A percentile compares a stretch with the other conserved stretches of the same genome.
phyloP scores from a whole-genome alignment of 2,113 vertebrate genomes.

The Setophaga petechia region DNA sequence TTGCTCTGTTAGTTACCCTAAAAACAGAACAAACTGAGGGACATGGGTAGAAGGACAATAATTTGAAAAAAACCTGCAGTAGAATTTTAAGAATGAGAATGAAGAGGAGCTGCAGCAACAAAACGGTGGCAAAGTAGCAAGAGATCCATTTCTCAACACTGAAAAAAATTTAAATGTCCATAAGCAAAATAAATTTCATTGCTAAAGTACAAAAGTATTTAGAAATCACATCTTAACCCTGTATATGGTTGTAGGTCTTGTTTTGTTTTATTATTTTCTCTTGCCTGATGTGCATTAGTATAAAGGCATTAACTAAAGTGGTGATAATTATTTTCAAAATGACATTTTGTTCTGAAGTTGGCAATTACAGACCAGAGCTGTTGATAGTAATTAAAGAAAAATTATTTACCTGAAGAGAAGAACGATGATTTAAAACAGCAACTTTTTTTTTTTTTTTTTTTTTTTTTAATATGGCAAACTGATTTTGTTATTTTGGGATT shows the following conservation, averaged over 20 bases:
- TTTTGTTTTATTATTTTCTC: neutral
- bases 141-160: neutral
- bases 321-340: neutral
- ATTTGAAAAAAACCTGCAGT: neutral
- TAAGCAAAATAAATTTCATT: neutral
- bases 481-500: neutral
- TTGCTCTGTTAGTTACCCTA: constrained; percentile 24
- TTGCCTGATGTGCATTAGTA: neutral
- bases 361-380: neutral
- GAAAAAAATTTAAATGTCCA: neutral
- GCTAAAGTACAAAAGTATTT: neutral
- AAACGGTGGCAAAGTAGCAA: neutral
- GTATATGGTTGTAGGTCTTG: neutral
- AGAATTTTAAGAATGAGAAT: neutral
- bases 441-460: neutral
- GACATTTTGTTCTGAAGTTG: neutral
- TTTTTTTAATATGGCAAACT: neutral
- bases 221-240: neutral
- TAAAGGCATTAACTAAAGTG: neutral
- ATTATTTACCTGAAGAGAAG: neutral
- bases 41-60: constrained; percentile 3
- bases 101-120: neutral
- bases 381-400: neutral
- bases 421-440: neutral
- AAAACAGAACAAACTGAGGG: constrained; percentile 45